A percentile compares a stretch with the other conserved stretches of the same genome.
These are phyloP conservation scores for Psammodynastes pulverulentus DNA, from an alignment of 2,113 vertebrate species.

Conservation along the genomic window DNA sequence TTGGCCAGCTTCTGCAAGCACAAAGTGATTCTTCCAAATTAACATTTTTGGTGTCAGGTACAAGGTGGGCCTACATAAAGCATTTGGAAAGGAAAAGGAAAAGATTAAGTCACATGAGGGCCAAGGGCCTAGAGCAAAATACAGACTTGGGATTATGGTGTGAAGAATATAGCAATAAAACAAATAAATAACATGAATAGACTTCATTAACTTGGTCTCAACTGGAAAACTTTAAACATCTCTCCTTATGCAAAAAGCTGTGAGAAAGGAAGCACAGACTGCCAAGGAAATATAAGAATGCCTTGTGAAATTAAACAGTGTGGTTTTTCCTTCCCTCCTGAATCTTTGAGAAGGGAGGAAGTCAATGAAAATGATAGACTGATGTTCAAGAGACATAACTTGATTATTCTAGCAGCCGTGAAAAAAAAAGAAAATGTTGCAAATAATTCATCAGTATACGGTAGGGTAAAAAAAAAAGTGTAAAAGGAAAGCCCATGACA, in stretches of 20 bases:
- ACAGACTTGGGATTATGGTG: slow-evolving; percentile 23
- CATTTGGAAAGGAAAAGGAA: background rate
- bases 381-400: slow-evolving; percentile 61
- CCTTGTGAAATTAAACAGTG: slow-evolving; percentile 60
- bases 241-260: slow-evolving; percentile 56
- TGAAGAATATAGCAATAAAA: slow-evolving; percentile 26
- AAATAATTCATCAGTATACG: slow-evolving; percentile 68
- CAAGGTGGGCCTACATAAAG: background rate
- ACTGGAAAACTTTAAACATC: slow-evolving; percentile 55
- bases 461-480: slow-evolving; percentile 53
- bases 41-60: background rate
- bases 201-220: slow-evolving; percentile 60
- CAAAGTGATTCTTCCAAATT: background rate
- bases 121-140: slow-evolving; percentile 21
- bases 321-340: slow-evolving; percentile 11
- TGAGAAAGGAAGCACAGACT: slow-evolving; percentile 55
- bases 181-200: slow-evolving; percentile 58
- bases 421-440: slow-evolving; percentile 56
- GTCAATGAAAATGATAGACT: slow-evolving; percentile 61
- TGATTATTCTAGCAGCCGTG: slow-evolving; percentile 62
- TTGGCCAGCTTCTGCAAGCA: background rate
- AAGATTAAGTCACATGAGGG: slow-evolving; percentile 28
- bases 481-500: slow-evolving; percentile 59
- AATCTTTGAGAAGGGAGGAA: slow-evolving; percentile 47
- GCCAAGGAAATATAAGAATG: slow-evolving; percentile 52